phyloP scores from a whole-genome alignment of 2,113 vertebrate genomes.

The Catharus bicknelli region DNA sequence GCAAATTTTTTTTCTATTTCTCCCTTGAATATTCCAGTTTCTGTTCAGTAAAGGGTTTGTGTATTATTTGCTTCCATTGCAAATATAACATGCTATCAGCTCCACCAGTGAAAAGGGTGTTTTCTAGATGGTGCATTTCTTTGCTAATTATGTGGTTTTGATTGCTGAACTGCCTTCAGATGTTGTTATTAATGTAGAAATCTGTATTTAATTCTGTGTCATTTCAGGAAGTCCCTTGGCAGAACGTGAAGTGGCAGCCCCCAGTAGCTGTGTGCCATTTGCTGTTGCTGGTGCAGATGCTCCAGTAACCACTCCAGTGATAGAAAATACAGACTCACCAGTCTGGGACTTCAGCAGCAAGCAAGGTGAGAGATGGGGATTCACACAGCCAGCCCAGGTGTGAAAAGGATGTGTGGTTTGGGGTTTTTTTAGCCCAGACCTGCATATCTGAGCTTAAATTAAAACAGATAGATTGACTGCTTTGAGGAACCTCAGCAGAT shows the following conservation, averaged over 20 bases:
- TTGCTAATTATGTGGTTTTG: background rate
- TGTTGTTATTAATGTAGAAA: background rate
- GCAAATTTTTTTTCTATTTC: accelerated
- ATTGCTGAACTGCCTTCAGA: background rate
- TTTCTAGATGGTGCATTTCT: background rate
- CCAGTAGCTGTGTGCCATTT: constrained; percentile 88
- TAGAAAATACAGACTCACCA: constrained; percentile 81
- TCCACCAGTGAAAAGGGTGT: background rate
- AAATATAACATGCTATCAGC: background rate
- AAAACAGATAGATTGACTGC: background rate
- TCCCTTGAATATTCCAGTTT: background rate
- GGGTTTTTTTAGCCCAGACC: accelerated
- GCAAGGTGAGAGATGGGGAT: constrained; percentile 71
- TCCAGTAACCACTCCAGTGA: constrained; percentile 78
- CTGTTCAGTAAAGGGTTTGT: background rate
- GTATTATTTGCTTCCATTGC: background rate
- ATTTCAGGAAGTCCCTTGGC: constrained; percentile 84
- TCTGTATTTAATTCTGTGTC: background rate
- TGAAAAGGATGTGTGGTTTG: accelerated
- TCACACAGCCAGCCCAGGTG: background rate
- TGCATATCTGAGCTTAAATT: background rate
- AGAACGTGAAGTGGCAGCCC: constrained; percentile 73
- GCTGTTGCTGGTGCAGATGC: constrained; percentile 74
- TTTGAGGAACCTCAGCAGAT: background rate
- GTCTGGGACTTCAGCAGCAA: constrained; percentile 90